Percentiles rank a stretch among this genome's conserved stretches.
These are phyloP conservation scores for Syngnathus acus DNA, from an alignment of 2,797 vertebrate species.

Conservation along the genomic window DNA sequence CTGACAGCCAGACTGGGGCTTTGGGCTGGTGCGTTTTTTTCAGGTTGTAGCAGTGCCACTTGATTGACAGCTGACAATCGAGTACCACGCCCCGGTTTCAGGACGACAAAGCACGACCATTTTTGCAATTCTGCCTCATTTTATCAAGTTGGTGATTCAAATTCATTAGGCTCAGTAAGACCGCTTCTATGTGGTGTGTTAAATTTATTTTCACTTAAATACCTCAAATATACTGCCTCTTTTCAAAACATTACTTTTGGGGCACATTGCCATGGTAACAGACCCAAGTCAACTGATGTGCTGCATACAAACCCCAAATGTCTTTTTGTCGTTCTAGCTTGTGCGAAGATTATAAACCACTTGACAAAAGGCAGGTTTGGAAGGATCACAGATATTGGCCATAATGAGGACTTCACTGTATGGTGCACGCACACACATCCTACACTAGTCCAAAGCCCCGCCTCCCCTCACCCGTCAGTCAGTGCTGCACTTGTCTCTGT, in stretches of 20 bases:
- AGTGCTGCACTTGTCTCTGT: slow-evolving; percentile 29
- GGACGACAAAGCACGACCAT: too few relatives aligned
- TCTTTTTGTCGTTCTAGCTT: slow-evolving; percentile 3
- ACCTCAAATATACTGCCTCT: not conserved
- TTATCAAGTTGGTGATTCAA: too few relatives aligned
- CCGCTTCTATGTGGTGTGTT: not conserved
- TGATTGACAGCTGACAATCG: too few relatives aligned
- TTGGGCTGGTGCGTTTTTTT: too few relatives aligned
- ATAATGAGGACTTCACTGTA: slow-evolving; percentile 52
- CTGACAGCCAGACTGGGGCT: too few relatives aligned
- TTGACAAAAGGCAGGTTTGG: slow-evolving; percentile 29
- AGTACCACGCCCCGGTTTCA: too few relatives aligned
- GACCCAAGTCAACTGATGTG: not conserved
- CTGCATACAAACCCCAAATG: not conserved
- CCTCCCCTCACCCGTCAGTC: slow-evolving; percentile 44
- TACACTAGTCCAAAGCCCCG: slow-evolving; percentile 16
- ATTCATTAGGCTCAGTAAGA: not conserved
- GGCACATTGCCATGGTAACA: not conserved
- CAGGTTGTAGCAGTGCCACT: too few relatives aligned
- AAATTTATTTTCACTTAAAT: not conserved
- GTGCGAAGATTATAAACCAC: slow-evolving; percentile 16
- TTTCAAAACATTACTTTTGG: not conserved
- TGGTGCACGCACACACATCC: slow-evolving; percentile 25
- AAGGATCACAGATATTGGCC: slow-evolving; percentile 39
- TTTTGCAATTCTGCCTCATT: too few relatives aligned